Base-by-base conservation (phyloP, 2,113 vertebrate species). In the Myiozetetes cayanensis region DNA sequence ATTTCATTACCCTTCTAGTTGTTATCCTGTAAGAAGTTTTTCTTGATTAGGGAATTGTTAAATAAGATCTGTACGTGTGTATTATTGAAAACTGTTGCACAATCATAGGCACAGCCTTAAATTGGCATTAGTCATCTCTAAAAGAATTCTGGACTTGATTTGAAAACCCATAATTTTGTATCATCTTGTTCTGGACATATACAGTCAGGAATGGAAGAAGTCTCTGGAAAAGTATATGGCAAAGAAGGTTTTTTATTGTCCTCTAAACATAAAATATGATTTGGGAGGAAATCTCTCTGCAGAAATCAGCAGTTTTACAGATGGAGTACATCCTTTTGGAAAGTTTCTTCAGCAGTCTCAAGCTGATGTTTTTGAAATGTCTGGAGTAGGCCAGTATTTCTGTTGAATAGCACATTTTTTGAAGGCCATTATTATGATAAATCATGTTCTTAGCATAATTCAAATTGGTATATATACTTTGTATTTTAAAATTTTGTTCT, bases 361-460 rank as follows among this genome's bases (percentile, higher is more conserved):
- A 66, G 79, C 83, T 94, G 86, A 88, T 91, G 81, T 92, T 93
- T 94, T 93, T 86, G 53, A 89, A 95, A 74, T 28, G 22, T 88
- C 87, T 94, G 14, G 35, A 95, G 55, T 50, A 86, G 92, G 25
- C 75, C 93, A 81, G 30, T 88, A 77, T 96, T 96, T 93, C 90
- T 90, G 87, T 96, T 96, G 94, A 97, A 74, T 71, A 90, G 75
- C 71, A 71, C 65, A 37, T 91, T 93, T 94, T 63, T 90, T 74
- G 59, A 86, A 90, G 82, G 55, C 68, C 75, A 28, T 97, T 95
- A 97, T 96, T 93, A 91, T 86, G 87, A 84, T 96, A 93, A 96
- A 87, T 47, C 31, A 2, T 71, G 75, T 92, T 85, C 79, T 90
- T 95, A 88, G 92, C 88, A 71, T 93, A 90, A 88, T 95, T 96